Percentiles rank a stretch among this genome's conserved stretches.
Evolutionary conservation across 2,888 invertebrate species (phyloP).

Genomic region (Calameuta pallipes): DNA sequence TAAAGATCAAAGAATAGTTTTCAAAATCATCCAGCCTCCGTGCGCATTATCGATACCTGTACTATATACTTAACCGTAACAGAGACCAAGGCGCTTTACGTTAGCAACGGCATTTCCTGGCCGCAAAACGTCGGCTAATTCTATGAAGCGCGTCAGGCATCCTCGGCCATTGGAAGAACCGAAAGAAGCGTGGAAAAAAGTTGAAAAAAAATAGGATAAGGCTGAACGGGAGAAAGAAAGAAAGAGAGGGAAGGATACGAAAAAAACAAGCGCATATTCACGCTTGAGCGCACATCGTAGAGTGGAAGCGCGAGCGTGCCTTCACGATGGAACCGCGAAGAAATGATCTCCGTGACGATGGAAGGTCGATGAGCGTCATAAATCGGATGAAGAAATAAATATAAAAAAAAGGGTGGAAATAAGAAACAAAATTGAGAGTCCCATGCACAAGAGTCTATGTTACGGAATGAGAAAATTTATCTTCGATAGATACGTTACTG

Average conservation of each 20-base stretch:
- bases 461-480: not conserved
- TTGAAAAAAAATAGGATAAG: not conserved
- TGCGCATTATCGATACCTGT: not conserved
- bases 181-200: not conserved
- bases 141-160: slow-evolving; percentile 12
- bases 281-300: not conserved
- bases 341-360: not conserved
- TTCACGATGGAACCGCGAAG: not conserved
- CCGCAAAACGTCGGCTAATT: slow-evolving; percentile 18
- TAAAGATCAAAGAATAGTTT: not conserved
- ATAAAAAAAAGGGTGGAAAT: not conserved
- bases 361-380: not conserved
- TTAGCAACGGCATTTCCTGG: slow-evolving; percentile 3
- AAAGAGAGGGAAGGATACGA: not conserved
- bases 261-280: not conserved
- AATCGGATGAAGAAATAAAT: not conserved
- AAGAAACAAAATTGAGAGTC: not conserved
- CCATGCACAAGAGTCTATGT: not conserved
- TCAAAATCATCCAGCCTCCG: not conserved
- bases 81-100: not conserved
- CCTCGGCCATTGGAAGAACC: not conserved
- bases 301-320: not conserved
- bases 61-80: not conserved
- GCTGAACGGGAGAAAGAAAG: not conserved
- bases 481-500: not conserved